These are phyloP conservation scores for Bufo bufo DNA, from an alignment of 2,113 vertebrate genomes.

Conservation along the genomic window DNA sequence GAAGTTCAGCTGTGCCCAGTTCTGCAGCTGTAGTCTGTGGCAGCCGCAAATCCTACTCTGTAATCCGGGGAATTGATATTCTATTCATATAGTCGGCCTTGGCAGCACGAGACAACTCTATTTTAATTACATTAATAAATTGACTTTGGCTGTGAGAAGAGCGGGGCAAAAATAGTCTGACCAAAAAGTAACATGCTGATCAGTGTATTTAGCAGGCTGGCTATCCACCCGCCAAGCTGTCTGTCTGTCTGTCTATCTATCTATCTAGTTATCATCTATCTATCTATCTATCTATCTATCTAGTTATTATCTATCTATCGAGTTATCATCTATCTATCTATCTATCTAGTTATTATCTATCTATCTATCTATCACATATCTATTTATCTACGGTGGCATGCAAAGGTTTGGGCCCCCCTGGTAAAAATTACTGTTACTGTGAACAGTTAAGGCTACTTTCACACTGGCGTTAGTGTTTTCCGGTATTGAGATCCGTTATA, in stretches of 20 bases:
- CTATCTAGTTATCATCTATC: background rate
- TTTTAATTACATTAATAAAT: slow-evolving; percentile 52
- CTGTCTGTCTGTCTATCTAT: background rate
- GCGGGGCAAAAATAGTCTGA: slow-evolving; percentile 23
- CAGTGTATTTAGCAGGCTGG: background rate
- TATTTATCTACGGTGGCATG: no score
- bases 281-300: no score
- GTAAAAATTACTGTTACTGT: no score
- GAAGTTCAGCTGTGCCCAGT: background rate
- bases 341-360: background rate
- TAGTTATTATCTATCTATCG: no score
- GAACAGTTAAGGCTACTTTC: no score
- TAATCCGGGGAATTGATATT: slow-evolving; percentile 22
- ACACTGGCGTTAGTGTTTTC: no score
- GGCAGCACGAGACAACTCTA: slow-evolving; percentile 7
- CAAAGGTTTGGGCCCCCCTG: no score
- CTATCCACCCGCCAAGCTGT: no score
- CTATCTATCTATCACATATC: no score
- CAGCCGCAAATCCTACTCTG: background rate
- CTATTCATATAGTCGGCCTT: slow-evolving; percentile 31
- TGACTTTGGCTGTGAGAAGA: slow-evolving; percentile 28
- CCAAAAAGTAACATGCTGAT: slow-evolving; percentile 21
- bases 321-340: no score
- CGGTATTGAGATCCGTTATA: no score
- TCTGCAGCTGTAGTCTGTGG: background rate